phyloP scores from a whole-genome alignment of 2,888 invertebrate species.

The Craniophora ligustri region DNA sequence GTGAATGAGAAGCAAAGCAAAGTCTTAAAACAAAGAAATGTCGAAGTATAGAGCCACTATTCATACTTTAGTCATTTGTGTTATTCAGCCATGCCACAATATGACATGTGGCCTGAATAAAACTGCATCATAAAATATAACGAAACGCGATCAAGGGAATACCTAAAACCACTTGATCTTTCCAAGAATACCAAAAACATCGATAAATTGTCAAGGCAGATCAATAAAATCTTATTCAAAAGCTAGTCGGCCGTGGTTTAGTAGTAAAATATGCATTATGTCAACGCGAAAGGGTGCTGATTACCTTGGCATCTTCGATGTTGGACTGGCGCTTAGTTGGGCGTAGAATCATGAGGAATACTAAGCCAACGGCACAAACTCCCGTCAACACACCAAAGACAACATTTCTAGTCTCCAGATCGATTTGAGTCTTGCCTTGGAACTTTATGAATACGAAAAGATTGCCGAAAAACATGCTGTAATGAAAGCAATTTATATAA shows the following conservation, averaged over 20 bases:
- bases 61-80: too few relatives aligned
- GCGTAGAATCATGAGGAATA: constrained; percentile 90
- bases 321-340: constrained; percentile 81
- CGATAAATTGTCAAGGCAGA: constrained; percentile 13
- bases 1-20: too few relatives aligned
- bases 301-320: constrained; percentile 82
- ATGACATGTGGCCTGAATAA: constrained; percentile 29
- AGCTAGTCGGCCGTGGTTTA: constrained; percentile 39
- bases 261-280: constrained; percentile 22
- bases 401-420: constrained; percentile 91
- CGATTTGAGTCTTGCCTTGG: constrained; percentile 93
- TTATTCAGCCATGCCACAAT: not conserved
- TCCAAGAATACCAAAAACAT: constrained; percentile 39
- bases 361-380: constrained; percentile 92
- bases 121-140: constrained; percentile 34
- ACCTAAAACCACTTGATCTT: constrained; percentile 4
- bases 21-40: too few relatives aligned
- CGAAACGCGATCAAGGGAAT: constrained; percentile 38
- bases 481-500: constrained; percentile 64
- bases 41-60: too few relatives aligned
- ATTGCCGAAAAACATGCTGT: constrained; percentile 98
- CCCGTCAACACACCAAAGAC: constrained; percentile 94
- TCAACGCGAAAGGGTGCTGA: constrained; percentile 23
- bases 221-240: constrained; percentile 37
- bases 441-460: constrained; percentile 98